Evolutionary conservation across 2,888 invertebrate species (phyloP), one percentile per base, ranked within the genome.

Genomic region (Drosophila anomalata): DNA sequence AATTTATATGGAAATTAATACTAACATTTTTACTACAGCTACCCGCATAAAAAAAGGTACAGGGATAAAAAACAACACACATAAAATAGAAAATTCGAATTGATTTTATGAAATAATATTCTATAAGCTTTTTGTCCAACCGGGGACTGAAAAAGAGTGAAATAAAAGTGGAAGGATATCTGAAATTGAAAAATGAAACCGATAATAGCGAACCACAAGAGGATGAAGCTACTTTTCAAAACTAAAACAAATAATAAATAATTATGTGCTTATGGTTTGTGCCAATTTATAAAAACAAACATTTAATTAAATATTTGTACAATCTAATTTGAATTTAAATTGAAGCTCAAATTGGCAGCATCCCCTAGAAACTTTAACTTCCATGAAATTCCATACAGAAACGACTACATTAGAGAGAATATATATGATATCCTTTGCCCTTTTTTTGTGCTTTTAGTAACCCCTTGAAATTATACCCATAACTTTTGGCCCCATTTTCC

Each of bases 1-100:
- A 82, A 82, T 82, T 77, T 82, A 84, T 81, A 82, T 82, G 82
- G 82, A 82, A 82, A 82, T 82, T 82, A 82, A 82, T 85, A 82
- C 79, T 73, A 85, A 75, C 77, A 76, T 77, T 81, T 84, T 84
- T 79, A 69, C 81, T 73, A 60, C 48, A 69, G 48, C 60, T 47
- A 41, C 31, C 36, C 50, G 17, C 51, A 54, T 53, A 69, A 68
- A 56, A 67, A 44, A 42, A 20, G n/a, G 17, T n/a, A n/a, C 22
- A 47, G 20, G 17, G 29, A 33, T 31, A 33, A 65, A 44, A 55
- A 44, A 14, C 8, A 46, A n/a, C 52, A 46, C 59, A 26, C 46
- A 39, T 31, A 6, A 50, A 68, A 69, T 53, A 48, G 36, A 62
- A 39, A 70, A 78, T 57, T 68, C 33, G 47, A 80, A 83, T 81